Conservation (phyloP, 1,140 invertebrate species). For the Drosophila kepulauana region DNA sequence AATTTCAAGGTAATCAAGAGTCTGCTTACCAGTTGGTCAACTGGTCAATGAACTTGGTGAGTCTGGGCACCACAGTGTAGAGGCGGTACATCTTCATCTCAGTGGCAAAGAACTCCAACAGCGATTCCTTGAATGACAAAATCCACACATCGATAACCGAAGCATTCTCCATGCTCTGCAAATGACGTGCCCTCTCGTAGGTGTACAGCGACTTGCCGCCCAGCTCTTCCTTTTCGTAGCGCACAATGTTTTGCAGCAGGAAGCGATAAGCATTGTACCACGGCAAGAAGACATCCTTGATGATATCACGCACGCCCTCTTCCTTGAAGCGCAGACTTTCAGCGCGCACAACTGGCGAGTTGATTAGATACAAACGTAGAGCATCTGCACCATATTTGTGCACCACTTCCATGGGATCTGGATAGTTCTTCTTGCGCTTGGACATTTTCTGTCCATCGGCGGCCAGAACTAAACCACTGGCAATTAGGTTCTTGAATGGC, state of each 20-base stretch:
- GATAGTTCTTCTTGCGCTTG: slow-evolving; percentile 99
- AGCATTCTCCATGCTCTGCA: slow-evolving; percentile 71
- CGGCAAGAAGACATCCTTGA: slow-evolving; percentile 99
- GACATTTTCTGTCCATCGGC: slow-evolving; percentile 99
- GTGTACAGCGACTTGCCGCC: slow-evolving; percentile 85
- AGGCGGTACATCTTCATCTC: slow-evolving; percentile 98
- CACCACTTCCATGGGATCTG: slow-evolving; percentile 97
- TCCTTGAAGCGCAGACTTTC: slow-evolving; percentile 99
- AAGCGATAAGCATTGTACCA: slow-evolving; percentile 99
- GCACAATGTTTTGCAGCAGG: slow-evolving; percentile 96
- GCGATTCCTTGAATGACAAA: slow-evolving; percentile 96
- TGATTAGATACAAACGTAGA: slow-evolving; percentile 97
- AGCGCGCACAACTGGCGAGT: slow-evolving; percentile 98
- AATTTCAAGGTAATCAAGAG: neutral
- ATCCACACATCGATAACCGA: slow-evolving; percentile 99
- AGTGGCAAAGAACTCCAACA: slow-evolving; percentile 94
- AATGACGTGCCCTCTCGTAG: slow-evolving; percentile 87
- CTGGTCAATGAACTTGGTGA: slow-evolving; percentile 98
- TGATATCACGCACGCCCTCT: slow-evolving; percentile 97
- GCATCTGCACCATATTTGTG: slow-evolving; percentile 99
- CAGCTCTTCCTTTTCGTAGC: slow-evolving; percentile 91
- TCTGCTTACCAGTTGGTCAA: slow-evolving; percentile 94
- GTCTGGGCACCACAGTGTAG: slow-evolving; percentile 97
- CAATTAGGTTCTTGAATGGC: slow-evolving; percentile 99
- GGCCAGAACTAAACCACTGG: slow-evolving; percentile 97